Percentiles rank a stretch among this genome's conserved stretches.
These are phyloP conservation scores for Perccottus glenii DNA, from an alignment of 2,113 vertebrate genomes.

Conservation along the genomic window DNA sequence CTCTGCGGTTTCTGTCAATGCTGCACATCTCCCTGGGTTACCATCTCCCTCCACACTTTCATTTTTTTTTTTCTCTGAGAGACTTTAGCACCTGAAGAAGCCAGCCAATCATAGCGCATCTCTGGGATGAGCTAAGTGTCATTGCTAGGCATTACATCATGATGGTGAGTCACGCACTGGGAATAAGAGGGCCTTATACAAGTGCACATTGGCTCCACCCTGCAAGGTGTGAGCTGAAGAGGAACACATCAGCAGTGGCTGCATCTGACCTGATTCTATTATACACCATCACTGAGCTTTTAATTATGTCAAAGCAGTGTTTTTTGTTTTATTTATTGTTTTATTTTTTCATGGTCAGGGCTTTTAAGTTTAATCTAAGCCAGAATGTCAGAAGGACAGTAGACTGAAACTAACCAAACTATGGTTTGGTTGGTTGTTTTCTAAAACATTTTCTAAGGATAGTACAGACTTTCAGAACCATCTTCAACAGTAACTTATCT, in stretches of 20 bases:
- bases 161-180: constrained; percentile 69
- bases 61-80: constrained; percentile 21
- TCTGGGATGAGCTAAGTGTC: constrained; percentile 58
- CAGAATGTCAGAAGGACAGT: too few species aligned
- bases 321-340: too few species aligned
- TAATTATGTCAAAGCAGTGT: not conserved
- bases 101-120: constrained; percentile 49
- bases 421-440: too few species aligned
- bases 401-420: too few species aligned
- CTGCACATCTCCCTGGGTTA: constrained; percentile 44
- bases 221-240: not conserved
- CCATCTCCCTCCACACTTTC: constrained; percentile 29
- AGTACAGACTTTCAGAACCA: too few species aligned
- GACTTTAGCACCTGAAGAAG: constrained; percentile 48
- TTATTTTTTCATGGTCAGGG: too few species aligned
- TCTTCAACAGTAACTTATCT: too few species aligned
- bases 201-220: too few species aligned
- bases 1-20: constrained; percentile 33
- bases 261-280: not conserved
- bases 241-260: not conserved
- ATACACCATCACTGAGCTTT: not conserved
- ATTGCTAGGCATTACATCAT: constrained; percentile 76
- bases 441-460: too few species aligned
- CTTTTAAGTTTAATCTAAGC: too few species aligned
- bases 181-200: constrained; percentile 26